phyloP scores from a whole-genome alignment of 2,113 vertebrate genomes.

The Beaufortia kweichowensis region DNA sequence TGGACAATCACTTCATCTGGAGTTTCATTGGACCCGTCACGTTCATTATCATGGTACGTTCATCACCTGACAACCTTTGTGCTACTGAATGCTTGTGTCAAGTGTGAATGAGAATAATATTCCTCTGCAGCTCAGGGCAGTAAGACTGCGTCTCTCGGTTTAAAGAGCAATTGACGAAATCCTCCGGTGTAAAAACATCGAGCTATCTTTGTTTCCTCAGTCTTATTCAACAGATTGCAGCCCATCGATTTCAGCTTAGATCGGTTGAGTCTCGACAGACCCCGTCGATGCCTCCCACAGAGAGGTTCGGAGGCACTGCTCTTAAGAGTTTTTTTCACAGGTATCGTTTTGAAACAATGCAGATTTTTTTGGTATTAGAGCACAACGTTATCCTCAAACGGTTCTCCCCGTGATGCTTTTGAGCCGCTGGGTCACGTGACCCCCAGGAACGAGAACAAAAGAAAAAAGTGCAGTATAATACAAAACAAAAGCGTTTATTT shows the following conservation, averaged over 20 bases:
- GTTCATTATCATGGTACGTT: constrained; percentile 97
- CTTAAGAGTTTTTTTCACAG: constrained; percentile 24
- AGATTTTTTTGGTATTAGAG: constrained; percentile 40
- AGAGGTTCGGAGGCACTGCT: constrained; percentile 26
- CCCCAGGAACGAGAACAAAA: not conserved
- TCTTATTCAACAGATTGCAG: constrained; percentile 51
- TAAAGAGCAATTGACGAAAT: constrained; percentile 53
- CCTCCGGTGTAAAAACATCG: constrained; percentile 37
- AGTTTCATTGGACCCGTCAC: constrained; percentile 98
- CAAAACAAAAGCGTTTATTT: not conserved
- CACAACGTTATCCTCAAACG: constrained; percentile 30
- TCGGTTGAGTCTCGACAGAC: constrained; percentile 56
- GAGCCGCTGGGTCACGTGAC: not conserved
- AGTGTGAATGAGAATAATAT: constrained; percentile 47
- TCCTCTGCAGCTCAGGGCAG: constrained; percentile 31
- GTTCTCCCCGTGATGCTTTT: not conserved
- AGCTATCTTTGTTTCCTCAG: constrained; percentile 47
- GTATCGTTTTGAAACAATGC: constrained; percentile 37
- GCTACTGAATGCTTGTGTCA: not conserved
- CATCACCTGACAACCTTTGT: constrained; percentile 2
- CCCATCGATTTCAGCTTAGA: constrained; percentile 51
- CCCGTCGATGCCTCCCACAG: constrained; percentile 46
- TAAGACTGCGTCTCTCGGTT: constrained; percentile 58
- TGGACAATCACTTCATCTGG: constrained; percentile 99
- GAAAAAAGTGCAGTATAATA: not conserved